Conservation (phyloP, 2,113 vertebrate species). For the Clinocottus analis region DNA sequence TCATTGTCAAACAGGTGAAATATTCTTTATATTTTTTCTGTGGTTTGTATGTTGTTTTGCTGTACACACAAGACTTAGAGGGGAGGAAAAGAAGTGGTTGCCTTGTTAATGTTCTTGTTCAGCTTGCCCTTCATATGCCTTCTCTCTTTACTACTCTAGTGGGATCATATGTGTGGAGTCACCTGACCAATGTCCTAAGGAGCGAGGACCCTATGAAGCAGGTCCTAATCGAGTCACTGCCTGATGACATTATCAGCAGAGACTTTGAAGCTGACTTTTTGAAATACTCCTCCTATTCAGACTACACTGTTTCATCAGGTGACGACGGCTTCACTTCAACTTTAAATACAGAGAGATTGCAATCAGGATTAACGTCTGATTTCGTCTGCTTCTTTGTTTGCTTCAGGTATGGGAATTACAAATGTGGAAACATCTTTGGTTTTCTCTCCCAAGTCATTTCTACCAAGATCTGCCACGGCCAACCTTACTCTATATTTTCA, state of each 20-base stretch:
- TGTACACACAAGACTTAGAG: background rate
- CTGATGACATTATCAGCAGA: constrained; percentile 87
- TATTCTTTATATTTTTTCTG: too few species aligned
- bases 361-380: background rate
- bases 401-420: constrained; percentile 81
- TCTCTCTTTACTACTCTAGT: constrained; percentile 75
- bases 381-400: constrained; percentile 13
- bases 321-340: background rate
- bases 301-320: constrained; percentile 86
- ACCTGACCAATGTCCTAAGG: constrained; percentile 87
- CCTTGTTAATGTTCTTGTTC: background rate
- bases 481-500: constrained; percentile 86
- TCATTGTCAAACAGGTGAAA: background rate
- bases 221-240: constrained; percentile 82
- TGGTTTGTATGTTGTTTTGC: too few species aligned
- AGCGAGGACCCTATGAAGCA: constrained; percentile 88
- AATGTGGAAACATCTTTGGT: constrained; percentile 87
- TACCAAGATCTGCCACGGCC: constrained; percentile 84
- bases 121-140: background rate
- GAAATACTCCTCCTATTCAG: constrained; percentile 90
- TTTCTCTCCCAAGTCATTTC: constrained; percentile 89
- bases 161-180: constrained; percentile 92
- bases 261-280: constrained; percentile 87
- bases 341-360: background rate
- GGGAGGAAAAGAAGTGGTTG: too few species aligned